These are phyloP conservation scores for Loxodonta africana DNA, from an alignment of 2,113 vertebrate species.

Conservation along the genomic window DNA sequence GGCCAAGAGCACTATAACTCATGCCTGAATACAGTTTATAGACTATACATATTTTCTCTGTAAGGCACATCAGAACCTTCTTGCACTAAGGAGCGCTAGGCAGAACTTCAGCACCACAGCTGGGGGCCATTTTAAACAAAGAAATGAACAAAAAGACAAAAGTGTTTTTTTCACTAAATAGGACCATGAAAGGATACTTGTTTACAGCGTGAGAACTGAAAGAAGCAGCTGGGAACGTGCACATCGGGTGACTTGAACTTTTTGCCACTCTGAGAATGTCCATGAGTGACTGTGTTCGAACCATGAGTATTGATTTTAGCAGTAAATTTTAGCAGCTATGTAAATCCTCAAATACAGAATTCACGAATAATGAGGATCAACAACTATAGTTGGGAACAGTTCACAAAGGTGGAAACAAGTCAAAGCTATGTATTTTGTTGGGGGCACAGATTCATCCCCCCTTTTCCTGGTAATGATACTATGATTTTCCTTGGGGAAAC, in stretches of 20 bases:
- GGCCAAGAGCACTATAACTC: background rate
- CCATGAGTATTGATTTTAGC: too few species aligned
- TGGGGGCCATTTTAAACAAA: background rate
- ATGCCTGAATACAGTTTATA: background rate
- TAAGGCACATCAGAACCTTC: background rate
- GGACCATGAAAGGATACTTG: background rate
- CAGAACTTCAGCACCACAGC: background rate
- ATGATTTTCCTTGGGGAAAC: background rate
- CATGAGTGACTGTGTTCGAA: background rate
- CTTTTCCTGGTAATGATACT: background rate
- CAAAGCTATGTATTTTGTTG: background rate
- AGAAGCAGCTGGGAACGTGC: background rate
- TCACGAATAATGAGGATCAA: background rate
- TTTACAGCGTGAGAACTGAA: background rate
- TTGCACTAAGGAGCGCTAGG: background rate
- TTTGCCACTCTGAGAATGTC: background rate
- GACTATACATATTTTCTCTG: background rate
- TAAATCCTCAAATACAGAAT: background rate
- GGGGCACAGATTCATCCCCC: background rate
- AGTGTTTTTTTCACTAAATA: background rate
- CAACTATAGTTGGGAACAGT: background rate
- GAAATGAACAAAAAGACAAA: background rate
- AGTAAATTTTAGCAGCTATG: too few species aligned
- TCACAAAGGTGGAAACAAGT: background rate
- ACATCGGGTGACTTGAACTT: too few species aligned